Evolutionary conservation across 2,797 vertebrate species (phyloP).

Genomic region (Micrastur ruficollis): DNA sequence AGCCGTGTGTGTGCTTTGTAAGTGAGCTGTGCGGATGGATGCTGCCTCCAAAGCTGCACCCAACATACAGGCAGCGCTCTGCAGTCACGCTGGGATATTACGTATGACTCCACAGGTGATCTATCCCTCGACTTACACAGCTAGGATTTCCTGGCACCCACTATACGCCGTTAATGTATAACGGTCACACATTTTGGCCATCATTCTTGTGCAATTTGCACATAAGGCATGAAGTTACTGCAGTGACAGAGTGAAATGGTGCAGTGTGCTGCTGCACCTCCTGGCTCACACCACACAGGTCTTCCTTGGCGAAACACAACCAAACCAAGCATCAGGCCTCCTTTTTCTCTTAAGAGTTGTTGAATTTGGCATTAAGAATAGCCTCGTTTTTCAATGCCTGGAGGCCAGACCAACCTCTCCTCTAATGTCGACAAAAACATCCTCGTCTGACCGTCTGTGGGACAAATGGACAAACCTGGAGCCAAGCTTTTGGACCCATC

Average conservation of each 20-base stretch:
- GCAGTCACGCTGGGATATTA: fast-evolving
- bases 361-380: not conserved
- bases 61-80: fast-evolving
- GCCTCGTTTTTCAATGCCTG: no score
- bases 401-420: no score
- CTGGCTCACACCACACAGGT: not conserved
- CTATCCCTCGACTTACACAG: not conserved
- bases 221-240: no score
- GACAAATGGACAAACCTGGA: not conserved
- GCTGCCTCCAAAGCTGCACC: not conserved
- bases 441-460: fast-evolving
- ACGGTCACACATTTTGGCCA: no score
- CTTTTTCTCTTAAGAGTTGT: no score
- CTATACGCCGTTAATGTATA: no score
- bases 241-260: not conserved
- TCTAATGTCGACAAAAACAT: not conserved
- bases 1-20: not conserved
- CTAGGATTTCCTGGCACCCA: no score
- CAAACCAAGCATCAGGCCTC: not conserved
- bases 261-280: not conserved
- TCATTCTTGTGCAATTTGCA: not conserved
- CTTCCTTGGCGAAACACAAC: not conserved
- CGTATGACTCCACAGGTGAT: fast-evolving
- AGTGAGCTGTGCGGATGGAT: fast-evolving
- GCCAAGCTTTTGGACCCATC: not conserved